These are phyloP conservation scores for Leptogaster cylindrica DNA, from an alignment of 2,888 invertebrate species.

Conservation along the genomic window DNA sequence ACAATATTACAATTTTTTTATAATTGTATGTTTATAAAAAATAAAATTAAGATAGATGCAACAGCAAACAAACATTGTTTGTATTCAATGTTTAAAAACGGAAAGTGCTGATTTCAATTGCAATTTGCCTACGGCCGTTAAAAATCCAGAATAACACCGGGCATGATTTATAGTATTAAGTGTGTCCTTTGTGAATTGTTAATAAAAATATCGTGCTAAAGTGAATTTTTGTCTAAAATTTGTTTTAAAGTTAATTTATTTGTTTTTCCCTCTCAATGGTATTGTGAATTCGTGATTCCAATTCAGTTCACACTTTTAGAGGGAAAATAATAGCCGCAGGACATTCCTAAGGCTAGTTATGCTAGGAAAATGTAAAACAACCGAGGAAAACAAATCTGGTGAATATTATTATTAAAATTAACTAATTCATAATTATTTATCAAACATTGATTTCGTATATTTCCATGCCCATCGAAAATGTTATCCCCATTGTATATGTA, in stretches of 20 bases:
- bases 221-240: no score
- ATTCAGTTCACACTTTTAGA: neutral
- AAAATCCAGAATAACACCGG: neutral
- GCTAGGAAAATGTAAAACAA: conserved; percentile 30
- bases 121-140: neutral
- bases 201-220: neutral
- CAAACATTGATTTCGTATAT: neutral
- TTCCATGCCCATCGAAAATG: neutral
- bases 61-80: no score
- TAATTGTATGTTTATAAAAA: neutral
- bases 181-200: neutral
- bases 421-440: neutral
- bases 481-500: neutral
- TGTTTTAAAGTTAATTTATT: no score
- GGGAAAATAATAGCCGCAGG: neutral
- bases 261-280: no score
- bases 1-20: neutral
- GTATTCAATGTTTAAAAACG: neutral
- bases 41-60: neutral
- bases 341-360: conserved; percentile 24
- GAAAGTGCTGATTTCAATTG: neutral
- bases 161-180: no score
- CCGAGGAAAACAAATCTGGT: conserved; percentile 20
- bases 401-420: neutral
- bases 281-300: conserved; percentile 7